Evolutionary conservation across 2,113 vertebrate species (phyloP).

Genomic region (Synchiropus splendidus): DNA sequence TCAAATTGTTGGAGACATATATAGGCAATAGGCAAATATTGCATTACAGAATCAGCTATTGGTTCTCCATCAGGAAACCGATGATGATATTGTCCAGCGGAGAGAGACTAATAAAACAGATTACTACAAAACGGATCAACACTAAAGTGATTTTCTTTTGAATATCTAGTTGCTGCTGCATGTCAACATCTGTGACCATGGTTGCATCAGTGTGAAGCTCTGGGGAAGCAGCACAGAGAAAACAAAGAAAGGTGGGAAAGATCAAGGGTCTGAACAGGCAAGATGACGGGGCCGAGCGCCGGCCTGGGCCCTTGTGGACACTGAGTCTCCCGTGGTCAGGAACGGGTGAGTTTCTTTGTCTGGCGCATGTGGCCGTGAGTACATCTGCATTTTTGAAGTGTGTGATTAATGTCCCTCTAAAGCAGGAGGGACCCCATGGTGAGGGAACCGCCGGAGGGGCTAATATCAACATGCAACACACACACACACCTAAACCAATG

Average conservation of each 20-base stretch:
- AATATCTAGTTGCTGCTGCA: no score
- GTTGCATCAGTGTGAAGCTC: slow-evolving; percentile 2
- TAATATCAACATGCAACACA: slow-evolving; percentile 20
- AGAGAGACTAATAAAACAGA: no score
- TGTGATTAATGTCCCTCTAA: slow-evolving; percentile 51
- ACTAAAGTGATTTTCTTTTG: no score
- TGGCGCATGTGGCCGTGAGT: slow-evolving; percentile 4
- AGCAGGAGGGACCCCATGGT: slow-evolving; percentile 31
- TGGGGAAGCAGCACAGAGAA: slow-evolving; percentile 2
- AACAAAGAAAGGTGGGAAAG: slow-evolving; percentile 20
- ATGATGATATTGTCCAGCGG: no score
- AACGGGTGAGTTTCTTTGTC: neutral
- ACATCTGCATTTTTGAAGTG: slow-evolving; percentile 51
- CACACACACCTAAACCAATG: neutral
- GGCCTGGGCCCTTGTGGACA: slow-evolving; percentile 11
- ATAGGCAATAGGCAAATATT: no score
- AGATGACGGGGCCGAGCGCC: slow-evolving; percentile 6
- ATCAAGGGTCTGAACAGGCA: slow-evolving; percentile 13
- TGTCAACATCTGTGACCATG: neutral
- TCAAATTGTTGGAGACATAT: no score
- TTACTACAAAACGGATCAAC: no score
- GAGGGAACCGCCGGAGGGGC: slow-evolving; percentile 35
- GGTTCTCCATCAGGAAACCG: no score
- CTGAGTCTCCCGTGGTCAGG: neutral
- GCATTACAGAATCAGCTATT: no score